Percentiles rank a stretch among this genome's conserved stretches.
phyloP scores from a whole-genome alignment of 2,113 vertebrate species.

The Myotis yumanensis region DNA sequence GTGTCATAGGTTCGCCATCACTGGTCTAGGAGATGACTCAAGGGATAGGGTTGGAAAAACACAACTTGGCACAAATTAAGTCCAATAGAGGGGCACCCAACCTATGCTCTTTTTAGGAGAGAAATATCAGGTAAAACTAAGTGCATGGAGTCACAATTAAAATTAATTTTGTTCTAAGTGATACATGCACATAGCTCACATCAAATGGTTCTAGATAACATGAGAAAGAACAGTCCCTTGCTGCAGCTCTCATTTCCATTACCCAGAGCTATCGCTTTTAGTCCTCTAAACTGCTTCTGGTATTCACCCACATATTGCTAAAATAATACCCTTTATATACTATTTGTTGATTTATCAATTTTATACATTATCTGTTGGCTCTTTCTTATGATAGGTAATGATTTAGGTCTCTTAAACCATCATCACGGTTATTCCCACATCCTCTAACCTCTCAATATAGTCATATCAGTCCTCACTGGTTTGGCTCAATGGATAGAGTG shows the following conservation, averaged over 20 bases:
- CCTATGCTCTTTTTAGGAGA: background rate
- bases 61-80: background rate
- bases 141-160: background rate
- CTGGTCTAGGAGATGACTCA: background rate
- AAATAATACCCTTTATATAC: background rate
- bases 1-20: too few relatives aligned
- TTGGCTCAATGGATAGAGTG: too few relatives aligned
- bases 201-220: background rate
- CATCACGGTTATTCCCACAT: background rate
- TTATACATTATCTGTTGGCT: background rate
- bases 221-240: background rate
- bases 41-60: background rate
- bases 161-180: constrained; percentile 19
- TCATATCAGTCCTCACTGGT: background rate
- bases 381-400: background rate
- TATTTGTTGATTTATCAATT: background rate
- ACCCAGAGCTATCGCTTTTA: background rate
- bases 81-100: background rate
- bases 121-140: background rate
- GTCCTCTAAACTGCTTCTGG: background rate
- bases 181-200: background rate
- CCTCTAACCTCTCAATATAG: background rate
- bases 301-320: background rate
- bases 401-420: background rate
- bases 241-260: background rate